Base-by-base conservation (phyloP, 2,113 vertebrate species). In the Pelodiscus sinensis region DNA sequence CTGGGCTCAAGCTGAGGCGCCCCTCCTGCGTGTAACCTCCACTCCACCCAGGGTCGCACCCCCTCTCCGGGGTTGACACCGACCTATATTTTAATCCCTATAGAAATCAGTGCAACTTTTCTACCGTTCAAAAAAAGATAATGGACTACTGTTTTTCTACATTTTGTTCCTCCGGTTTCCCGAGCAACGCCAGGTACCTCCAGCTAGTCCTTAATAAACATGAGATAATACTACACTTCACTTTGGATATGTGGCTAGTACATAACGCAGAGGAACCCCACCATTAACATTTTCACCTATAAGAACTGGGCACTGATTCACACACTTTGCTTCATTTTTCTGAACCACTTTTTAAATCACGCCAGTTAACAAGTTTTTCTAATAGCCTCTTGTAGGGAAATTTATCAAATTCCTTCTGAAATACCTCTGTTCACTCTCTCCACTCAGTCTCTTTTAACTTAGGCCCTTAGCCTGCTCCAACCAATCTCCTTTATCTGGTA, bases 191-290 rank as follows among this genome's bases (percentile, higher is more conserved):
- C 44, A 44, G 44, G 6, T 44, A 44, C 5, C 44, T 44, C 44
- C 44, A 44, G 44, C 44, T 44, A 44, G 44, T 44, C 16, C 6
- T 50, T 52, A 57, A 8, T 0, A 1, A 9, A 11, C 52, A 24
- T 0, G 0, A 51, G 10, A 11, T 6, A 55, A 11, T 6, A 55
- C 9, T 0, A 2, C 0, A 0, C 4, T 1, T 6, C 56, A 60
- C 13, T 9, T 4, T 16, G 29, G 31, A 86, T 84, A 83, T 15
- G 2, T 0, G 5, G 22, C 65, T 80, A 12, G 5, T 24, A 1
- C 56, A 2, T 0, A 0, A 1, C 44, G 38, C 54, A 2, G 3
- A 71, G 44, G 52, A 31, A 4, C 18, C 38, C 29, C 16, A 1
- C 52, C 0, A 0, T 4, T 83, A 51, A 11, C 57, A 1, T 18